A percentile compares a stretch with the other conserved stretches of the same genome.
These are phyloP conservation scores for Atherix ibis DNA, from an alignment of 2,888 invertebrate genomes.

Conservation along the genomic window DNA sequence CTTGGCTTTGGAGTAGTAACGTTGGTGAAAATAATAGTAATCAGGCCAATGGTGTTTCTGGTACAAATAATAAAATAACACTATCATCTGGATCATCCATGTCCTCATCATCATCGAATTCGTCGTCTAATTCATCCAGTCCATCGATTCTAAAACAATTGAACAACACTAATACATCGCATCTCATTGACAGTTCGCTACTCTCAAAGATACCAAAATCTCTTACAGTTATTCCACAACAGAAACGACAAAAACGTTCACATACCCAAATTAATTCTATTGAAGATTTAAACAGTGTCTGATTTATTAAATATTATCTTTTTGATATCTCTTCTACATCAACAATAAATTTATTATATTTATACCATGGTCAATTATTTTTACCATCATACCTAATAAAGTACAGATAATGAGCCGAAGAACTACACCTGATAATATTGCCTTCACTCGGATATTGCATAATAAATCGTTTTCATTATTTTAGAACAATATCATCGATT, in stretches of 20 bases:
- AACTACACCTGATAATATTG: too few relatives aligned
- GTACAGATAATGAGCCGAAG: too few relatives aligned
- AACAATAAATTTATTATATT: too few relatives aligned
- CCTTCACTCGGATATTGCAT: too few relatives aligned
- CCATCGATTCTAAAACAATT: constrained; percentile 5
- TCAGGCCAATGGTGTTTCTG: background rate
- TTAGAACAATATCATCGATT: too few relatives aligned
- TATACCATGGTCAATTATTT: too few relatives aligned
- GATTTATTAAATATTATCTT: too few relatives aligned
- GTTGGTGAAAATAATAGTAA: background rate
- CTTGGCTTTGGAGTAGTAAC: constrained; percentile 8
- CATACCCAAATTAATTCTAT: background rate
- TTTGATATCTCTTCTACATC: too few relatives aligned
- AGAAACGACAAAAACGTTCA: constrained; percentile 14
- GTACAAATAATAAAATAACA: constrained; percentile 9
- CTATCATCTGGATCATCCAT: constrained; percentile 20
- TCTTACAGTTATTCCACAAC: constrained; percentile 62
- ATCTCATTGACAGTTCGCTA: constrained; percentile 31
- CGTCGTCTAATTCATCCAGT: constrained; percentile 9
- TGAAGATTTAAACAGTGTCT: background rate
- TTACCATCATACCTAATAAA: too few relatives aligned
- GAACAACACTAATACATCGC: constrained; percentile 15
- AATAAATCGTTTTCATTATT: too few relatives aligned
- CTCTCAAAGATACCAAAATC: constrained; percentile 70
- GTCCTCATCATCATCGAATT: constrained; percentile 17